Evolutionary conservation across 2,888 invertebrate genomes (phyloP).

Genomic region (Apoda limacodes): DNA sequence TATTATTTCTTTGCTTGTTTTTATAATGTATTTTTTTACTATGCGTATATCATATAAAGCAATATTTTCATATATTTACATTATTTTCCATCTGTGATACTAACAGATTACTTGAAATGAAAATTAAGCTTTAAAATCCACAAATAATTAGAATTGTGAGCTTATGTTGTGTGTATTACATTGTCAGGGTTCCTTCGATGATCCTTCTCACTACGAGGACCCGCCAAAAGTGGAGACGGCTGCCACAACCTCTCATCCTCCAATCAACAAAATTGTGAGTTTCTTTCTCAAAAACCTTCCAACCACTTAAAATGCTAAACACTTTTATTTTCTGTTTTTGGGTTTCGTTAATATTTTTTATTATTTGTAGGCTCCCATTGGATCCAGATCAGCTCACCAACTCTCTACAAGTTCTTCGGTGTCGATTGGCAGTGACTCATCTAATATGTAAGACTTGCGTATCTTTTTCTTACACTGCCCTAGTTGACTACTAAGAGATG

Average conservation of each 20-base stretch:
- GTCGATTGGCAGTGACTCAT: slow-evolving; percentile 59
- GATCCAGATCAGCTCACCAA: slow-evolving; percentile 50
- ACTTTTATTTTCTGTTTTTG: slow-evolving; percentile 5
- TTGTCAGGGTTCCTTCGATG: slow-evolving; percentile 76
- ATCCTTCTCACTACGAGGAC: slow-evolving; percentile 73
- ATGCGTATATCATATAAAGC: no score
- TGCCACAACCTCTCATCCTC: slow-evolving; percentile 29
- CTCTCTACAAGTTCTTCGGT: slow-evolving; percentile 58
- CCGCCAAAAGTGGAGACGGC: slow-evolving; percentile 47
- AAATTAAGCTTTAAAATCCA: no score
- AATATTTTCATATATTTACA: no score
- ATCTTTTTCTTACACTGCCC: no score
- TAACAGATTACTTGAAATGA: no score
- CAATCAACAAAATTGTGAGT: slow-evolving; percentile 41
- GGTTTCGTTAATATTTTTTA: slow-evolving; percentile 2
- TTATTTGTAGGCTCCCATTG: slow-evolving; percentile 30
- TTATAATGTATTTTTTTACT: no score
- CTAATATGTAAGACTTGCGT: slow-evolving; percentile 60
- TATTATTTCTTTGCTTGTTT: no score
- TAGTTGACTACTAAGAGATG: no score
- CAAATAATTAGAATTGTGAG: no score
- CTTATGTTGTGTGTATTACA: no score
- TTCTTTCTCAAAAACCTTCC: background rate
- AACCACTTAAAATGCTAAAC: no score
- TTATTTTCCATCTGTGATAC: no score